A percentile compares a stretch with the other conserved stretches of the same genome.
phyloP scores from a whole-genome alignment of 2,888 invertebrate species.

The Vanessa cardui region DNA sequence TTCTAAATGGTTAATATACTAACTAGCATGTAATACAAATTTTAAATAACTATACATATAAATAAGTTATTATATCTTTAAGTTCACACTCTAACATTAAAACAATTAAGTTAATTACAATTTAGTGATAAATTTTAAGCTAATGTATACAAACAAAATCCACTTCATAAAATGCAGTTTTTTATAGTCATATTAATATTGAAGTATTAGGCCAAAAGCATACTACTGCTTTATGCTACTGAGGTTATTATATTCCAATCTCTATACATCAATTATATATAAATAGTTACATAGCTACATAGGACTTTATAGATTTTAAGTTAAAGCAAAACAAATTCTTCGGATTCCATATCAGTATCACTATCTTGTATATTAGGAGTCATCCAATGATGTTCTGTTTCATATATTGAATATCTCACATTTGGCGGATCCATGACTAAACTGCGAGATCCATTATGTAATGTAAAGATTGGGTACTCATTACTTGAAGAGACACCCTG shows the following conservation, averaged over 20 bases:
- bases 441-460: conserved; percentile 87
- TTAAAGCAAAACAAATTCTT: conserved; percentile 88
- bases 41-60: background rate
- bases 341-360: conserved; percentile 87
- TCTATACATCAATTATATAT: background rate
- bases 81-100: conserved; percentile 5
- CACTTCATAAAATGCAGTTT: conserved; percentile 1
- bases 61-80: conserved; percentile 9
- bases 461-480: conserved; percentile 93
- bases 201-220: conserved; percentile 6
- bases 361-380: conserved; percentile 77
- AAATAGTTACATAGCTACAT: background rate
- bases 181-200: conserved; percentile 1
- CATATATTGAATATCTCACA: conserved; percentile 80
- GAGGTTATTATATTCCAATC: background rate
- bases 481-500: conserved; percentile 74
- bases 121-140: conserved; percentile 1
- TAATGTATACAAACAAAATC: background rate
- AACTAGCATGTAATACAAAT: background rate
- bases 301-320: conserved; percentile 29
- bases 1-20: background rate
- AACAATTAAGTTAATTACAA: conserved; percentile 2
- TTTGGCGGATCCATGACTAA: conserved; percentile 83
- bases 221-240: background rate
- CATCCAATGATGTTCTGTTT: conserved; percentile 79